These are phyloP conservation scores for Acanthosoma haemorrhoidale DNA, from an alignment of 2,888 invertebrate species.

Conservation along the genomic window DNA sequence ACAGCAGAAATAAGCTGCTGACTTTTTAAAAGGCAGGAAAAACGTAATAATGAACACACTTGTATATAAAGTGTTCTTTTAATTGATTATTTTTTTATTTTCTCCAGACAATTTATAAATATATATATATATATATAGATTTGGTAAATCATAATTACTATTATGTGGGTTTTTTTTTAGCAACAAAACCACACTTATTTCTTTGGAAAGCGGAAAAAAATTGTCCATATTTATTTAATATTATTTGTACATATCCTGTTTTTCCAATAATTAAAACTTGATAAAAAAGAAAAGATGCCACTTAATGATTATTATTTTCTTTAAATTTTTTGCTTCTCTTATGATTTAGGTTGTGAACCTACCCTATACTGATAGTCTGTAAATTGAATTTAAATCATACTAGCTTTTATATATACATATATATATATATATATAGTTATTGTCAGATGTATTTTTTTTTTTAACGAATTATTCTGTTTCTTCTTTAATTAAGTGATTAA, in stretches of 20 bases:
- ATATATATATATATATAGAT: slow-evolving; percentile 6
- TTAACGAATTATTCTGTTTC: slow-evolving; percentile 13
- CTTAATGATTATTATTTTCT: neutral
- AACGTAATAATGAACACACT: neutral
- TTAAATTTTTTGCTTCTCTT: neutral
- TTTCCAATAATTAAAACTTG: too few species aligned
- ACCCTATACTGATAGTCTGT: neutral
- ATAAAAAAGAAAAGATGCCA: neutral
- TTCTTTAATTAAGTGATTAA: slow-evolving; percentile 11
- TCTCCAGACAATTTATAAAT: neutral
- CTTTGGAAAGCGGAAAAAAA: slow-evolving; percentile 3
- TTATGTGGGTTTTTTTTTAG: neutral
- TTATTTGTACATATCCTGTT: slow-evolving; percentile 1
- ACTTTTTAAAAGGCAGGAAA: neutral
- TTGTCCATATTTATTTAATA: slow-evolving; percentile 22
- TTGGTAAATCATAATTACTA: neutral
- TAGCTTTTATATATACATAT: too few species aligned
- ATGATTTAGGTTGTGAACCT: slow-evolving; percentile 23
- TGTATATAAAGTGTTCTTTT: slow-evolving; percentile 23
- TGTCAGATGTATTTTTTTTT: slow-evolving; percentile 10
- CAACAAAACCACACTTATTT: neutral
- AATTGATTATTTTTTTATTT: neutral
- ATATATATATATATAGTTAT: slow-evolving; percentile 4
- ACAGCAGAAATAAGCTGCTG: neutral
- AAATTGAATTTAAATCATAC: neutral